Conservation (phyloP, 2,113 vertebrate species). For the Dipodomys merriami region DNA sequence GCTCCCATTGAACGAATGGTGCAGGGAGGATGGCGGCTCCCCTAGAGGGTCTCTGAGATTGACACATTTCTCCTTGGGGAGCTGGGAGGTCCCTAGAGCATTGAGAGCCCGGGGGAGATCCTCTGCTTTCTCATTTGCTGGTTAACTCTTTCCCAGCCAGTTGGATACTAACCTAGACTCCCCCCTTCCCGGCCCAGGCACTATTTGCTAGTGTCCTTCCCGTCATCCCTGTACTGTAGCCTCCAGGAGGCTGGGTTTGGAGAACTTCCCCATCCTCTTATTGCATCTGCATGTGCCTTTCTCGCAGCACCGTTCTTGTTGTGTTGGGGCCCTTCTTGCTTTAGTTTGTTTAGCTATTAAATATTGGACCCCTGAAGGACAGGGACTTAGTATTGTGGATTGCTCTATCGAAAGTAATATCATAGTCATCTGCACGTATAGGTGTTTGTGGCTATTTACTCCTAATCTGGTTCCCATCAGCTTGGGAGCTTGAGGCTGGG, state of each 20-base stretch:
- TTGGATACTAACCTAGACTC: not conserved
- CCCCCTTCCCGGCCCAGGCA: not conserved
- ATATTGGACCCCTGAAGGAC: no score
- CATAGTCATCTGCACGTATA: accelerated
- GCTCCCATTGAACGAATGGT: not conserved
- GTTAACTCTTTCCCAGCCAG: conserved; percentile 18
- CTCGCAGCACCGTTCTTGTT: accelerated
- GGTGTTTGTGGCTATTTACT: not conserved
- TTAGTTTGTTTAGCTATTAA: not conserved
- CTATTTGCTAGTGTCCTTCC: not conserved
- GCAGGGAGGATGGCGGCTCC: not conserved
- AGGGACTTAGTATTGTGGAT: accelerated
- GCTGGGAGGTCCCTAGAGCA: not conserved
- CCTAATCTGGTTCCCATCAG: not conserved
- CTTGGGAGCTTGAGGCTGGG: not conserved
- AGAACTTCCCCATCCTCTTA: not conserved
- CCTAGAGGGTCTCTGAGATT: not conserved
- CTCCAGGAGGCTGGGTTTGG: accelerated
- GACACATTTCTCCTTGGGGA: not conserved
- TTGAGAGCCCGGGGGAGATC: not conserved
- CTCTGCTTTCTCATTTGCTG: not conserved
- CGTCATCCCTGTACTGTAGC: accelerated
- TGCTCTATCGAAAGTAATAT: accelerated
- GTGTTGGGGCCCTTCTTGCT: accelerated
- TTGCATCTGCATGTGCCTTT: accelerated